Conservation (phyloP, 2,888 invertebrate genomes). For the Catocala fraxini region DNA sequence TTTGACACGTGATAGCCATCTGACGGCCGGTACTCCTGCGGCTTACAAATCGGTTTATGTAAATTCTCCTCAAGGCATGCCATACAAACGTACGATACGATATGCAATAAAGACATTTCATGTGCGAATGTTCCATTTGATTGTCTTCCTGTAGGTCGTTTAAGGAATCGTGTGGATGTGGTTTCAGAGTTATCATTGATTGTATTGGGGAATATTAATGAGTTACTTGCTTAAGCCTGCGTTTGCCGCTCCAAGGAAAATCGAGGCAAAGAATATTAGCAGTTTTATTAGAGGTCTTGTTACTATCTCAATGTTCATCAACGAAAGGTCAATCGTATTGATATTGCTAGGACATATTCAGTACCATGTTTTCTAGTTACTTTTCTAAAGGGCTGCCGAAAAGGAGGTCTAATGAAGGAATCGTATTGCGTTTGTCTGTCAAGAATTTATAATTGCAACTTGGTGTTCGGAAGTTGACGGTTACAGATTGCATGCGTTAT, state of each 20-base stretch:
- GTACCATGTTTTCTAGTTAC: too few species aligned
- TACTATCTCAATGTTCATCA: neutral
- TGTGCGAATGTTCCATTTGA: conserved; percentile 1
- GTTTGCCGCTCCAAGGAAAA: too few species aligned
- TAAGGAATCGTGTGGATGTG: neutral
- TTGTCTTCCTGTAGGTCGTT: neutral
- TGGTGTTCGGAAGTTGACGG: too few species aligned
- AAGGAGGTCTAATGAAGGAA: too few species aligned
- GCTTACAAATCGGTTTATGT: conserved; percentile 14
- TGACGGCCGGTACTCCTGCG: conserved; percentile 4
- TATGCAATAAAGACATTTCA: conserved; percentile 7
- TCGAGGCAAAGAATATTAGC: neutral
- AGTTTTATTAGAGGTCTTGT: neutral
- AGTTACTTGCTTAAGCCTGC: too few species aligned
- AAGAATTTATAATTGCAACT: too few species aligned
- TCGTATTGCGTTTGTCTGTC: too few species aligned
- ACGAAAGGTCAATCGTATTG: too few species aligned
- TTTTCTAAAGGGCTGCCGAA: too few species aligned
- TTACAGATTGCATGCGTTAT: too few species aligned
- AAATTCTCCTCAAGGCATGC: conserved; percentile 9
- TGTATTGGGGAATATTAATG: too few species aligned
- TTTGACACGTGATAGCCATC: conserved; percentile 9
- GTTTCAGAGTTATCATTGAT: neutral
- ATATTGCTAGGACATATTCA: too few species aligned
- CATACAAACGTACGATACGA: conserved; percentile 6